phyloP scores from a whole-genome alignment of 2,113 vertebrate species.

The Vidua macroura region DNA sequence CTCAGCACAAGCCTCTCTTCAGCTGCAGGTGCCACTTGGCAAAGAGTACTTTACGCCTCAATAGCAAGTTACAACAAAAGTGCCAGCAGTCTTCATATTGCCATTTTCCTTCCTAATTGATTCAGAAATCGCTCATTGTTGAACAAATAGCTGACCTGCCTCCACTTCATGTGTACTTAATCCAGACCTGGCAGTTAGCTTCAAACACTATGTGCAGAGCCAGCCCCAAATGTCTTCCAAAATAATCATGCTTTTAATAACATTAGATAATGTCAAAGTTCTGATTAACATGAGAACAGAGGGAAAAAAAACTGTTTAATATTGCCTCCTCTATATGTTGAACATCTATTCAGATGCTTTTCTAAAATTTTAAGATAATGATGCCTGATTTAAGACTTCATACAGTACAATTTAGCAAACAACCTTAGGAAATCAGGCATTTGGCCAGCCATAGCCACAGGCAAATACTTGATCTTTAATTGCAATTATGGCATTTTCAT shows the following conservation, averaged over 20 bases:
- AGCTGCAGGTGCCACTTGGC: not conserved
- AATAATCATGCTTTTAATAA: not conserved
- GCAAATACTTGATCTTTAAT: not conserved
- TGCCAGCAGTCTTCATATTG: not conserved
- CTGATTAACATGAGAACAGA: not conserved
- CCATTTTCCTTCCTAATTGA: not conserved
- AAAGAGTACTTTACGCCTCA: not conserved
- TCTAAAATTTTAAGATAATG: not conserved
- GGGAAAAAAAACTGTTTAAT: not conserved
- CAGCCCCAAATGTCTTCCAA: not conserved
- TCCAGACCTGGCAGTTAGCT: not conserved
- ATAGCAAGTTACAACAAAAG: not conserved
- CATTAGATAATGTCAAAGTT: not conserved
- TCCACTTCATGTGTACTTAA: not conserved
- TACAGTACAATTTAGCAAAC: not conserved
- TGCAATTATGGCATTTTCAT: not conserved
- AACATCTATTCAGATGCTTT: not conserved
- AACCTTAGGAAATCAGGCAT: not conserved
- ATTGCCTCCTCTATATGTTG: not conserved
- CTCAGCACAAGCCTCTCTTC: not conserved
- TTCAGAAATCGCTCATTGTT: not conserved
- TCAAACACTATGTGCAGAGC: not conserved
- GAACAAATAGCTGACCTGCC: not conserved
- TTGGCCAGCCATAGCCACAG: not conserved
- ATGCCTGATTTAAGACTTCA: not conserved